Base-by-base conservation (phyloP, 2,113 vertebrate genomes). In the Synodontis membranacea region DNA sequence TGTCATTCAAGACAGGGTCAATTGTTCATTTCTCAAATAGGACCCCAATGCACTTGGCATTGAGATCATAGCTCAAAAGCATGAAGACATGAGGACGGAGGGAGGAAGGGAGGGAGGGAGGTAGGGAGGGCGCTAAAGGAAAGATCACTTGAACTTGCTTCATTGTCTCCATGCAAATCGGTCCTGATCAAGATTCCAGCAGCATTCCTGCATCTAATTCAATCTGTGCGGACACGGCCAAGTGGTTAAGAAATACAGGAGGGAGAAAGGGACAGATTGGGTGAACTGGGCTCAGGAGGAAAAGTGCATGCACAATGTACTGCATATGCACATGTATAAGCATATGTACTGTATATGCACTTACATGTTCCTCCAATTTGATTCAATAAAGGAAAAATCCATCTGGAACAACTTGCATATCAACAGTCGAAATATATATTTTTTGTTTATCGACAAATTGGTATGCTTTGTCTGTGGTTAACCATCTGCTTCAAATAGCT, bases 111-210 rank as follows among this genome's bases (percentile, higher is more conserved):
- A 34, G 86, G 85, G 88, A 62, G 21, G 70, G 52, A 70, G 58
- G 78, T 79, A 52, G 39, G 58, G 78, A 84, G 64, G 39, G 58
- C 48, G 34, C 42, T 76, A 92, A 88, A 89, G 90, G 91, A 92
- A 88, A 90, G 89, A 93, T 93, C 89, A 89, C 93, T 93, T 93
- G 93, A 92, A 93, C 91, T 92, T 93, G 83, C 42, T 34, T 89
- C 84, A 94, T 95, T 95, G 94, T 95, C 90, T 94, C n/a, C n/a
- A 95, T 95, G 94, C 92, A 94, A 95, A 95, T 94, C 83, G 86
- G 80, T 89, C 89, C 94, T 95, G 91, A 95, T 96, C 95, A 95
- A 92, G 88, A 95, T 96, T 95, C 95, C 44, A 70, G 86, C 1
- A 85, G 93, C 94, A 94, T 94, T 93, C 90, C 84, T 88, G 84